phyloP scores from a whole-genome alignment of 2,113 vertebrate genomes.

The Telmatochromis sp. region DNA sequence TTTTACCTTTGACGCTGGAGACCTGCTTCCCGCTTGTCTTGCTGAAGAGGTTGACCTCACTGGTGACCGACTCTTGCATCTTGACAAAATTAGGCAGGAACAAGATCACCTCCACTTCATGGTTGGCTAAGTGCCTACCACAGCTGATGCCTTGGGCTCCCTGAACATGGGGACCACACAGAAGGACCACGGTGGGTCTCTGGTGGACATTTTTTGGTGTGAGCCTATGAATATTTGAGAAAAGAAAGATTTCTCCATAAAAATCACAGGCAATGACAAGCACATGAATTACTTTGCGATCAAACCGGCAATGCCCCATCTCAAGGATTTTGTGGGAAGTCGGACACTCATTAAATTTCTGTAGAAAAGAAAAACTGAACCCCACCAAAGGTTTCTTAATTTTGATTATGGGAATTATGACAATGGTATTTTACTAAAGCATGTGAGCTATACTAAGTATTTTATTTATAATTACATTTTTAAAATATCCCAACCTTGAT shows the following conservation, averaged over 20 bases:
- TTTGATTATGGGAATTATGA: not conserved
- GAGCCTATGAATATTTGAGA: conserved; percentile 63
- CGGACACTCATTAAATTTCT: not conserved
- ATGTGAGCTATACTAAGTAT: not conserved
- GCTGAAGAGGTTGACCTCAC: conserved; percentile 83
- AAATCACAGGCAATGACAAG: not conserved
- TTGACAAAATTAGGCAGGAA: conserved; percentile 90
- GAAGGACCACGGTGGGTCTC: conserved; percentile 83
- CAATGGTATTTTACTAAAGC: rapidly evolving
- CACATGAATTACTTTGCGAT: not conserved
- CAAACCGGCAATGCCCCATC: not conserved
- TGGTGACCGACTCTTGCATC: conserved; percentile 86
- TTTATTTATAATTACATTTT: not conserved
- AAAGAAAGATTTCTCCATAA: not conserved
- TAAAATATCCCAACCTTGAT: not conserved
- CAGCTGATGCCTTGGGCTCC: conserved; percentile 93
- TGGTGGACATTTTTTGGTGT: conserved; percentile 94
- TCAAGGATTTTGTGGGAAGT: not conserved
- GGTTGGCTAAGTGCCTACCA: conserved; percentile 87
- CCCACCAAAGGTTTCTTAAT: not conserved
- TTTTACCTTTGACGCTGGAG: conserved; percentile 81
- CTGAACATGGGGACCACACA: conserved; percentile 88
- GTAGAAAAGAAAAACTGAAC: not conserved
- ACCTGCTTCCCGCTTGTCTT: conserved; percentile 84
- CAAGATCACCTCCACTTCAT: conserved; percentile 86